These are phyloP conservation scores for Acanthurus tractus DNA, from an alignment of 2,797 vertebrate genomes.

Conservation along the genomic window DNA sequence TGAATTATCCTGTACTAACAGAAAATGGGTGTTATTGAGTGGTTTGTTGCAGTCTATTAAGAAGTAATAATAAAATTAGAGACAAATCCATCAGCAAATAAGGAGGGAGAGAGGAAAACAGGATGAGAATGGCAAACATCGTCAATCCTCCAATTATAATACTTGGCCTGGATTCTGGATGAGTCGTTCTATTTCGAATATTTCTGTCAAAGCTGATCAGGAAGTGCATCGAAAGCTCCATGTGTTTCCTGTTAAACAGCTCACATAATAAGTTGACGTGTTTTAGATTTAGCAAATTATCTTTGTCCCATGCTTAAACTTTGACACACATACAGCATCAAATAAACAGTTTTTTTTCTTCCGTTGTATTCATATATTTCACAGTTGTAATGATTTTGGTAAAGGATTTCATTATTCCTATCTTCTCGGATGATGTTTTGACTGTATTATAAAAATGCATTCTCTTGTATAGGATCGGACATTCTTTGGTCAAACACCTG, in stretches of 20 bases:
- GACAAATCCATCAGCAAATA: constrained; percentile 65
- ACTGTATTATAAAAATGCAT: constrained; percentile 23
- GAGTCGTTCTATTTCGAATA: constrained; percentile 62
- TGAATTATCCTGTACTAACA: constrained; percentile 71
- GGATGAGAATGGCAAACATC: constrained; percentile 52
- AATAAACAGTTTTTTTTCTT: constrained; percentile 14
- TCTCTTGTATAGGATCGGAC: constrained; percentile 30
- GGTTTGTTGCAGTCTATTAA: constrained; percentile 75
- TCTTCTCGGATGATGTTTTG: constrained; percentile 35
- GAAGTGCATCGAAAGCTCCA: constrained; percentile 42
- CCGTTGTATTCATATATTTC: constrained; percentile 1
- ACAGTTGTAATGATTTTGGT: neutral
- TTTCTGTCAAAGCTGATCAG: constrained; percentile 56
- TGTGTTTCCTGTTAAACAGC: constrained; percentile 56
- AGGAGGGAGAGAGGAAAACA: constrained; percentile 27
- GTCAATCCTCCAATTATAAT: constrained; percentile 56
- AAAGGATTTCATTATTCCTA: constrained; percentile 5
- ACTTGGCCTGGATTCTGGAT: constrained; percentile 43
- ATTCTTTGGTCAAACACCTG: constrained; percentile 59
- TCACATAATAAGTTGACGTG: constrained; percentile 35
- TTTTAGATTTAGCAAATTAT: constrained; percentile 22
- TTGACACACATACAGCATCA: constrained; percentile 27
- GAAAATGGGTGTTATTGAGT: constrained; percentile 69
- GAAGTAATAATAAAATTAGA: constrained; percentile 75
- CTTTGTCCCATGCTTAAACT: constrained; percentile 47